phyloP scores from a whole-genome alignment of 2,113 vertebrate genomes.

The Mirza zaza region DNA sequence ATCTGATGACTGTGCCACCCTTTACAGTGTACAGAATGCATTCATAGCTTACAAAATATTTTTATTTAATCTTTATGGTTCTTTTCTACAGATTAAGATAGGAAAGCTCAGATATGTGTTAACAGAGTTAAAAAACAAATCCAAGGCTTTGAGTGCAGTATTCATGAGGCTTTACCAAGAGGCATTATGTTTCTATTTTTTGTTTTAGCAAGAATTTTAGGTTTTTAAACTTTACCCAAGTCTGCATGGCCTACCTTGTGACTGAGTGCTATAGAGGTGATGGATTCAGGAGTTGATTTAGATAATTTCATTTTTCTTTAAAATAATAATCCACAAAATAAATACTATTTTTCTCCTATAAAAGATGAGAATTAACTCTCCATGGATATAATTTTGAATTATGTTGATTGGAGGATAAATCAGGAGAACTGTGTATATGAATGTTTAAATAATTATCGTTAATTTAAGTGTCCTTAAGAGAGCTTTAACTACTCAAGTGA shows the following conservation, averaged over 20 bases:
- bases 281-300: slow-evolving; percentile 28
- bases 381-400: slow-evolving; percentile 63
- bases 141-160: background rate
- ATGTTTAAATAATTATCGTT: slow-evolving; percentile 65
- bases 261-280: slow-evolving; percentile 4
- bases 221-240: background rate
- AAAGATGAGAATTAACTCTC: slow-evolving; percentile 44
- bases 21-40: background rate
- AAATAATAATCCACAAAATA: slow-evolving; percentile 61
- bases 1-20: background rate
- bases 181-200: background rate
- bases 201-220: slow-evolving; percentile 17
- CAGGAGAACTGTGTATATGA: slow-evolving; percentile 59
- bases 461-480: slow-evolving; percentile 71
- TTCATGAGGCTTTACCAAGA: background rate
- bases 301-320: slow-evolving; percentile 51
- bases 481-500: slow-evolving; percentile 72
- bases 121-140: background rate
- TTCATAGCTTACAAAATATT: background rate
- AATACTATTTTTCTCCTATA: background rate
- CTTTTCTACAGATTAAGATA: background rate
- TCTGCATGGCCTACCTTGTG: background rate
- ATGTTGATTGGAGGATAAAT: slow-evolving; percentile 59
- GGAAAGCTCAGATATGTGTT: background rate
- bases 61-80: background rate